Evolutionary conservation across 1,140 invertebrate genomes (phyloP).

Genomic region (Cydia pomonella): DNA sequence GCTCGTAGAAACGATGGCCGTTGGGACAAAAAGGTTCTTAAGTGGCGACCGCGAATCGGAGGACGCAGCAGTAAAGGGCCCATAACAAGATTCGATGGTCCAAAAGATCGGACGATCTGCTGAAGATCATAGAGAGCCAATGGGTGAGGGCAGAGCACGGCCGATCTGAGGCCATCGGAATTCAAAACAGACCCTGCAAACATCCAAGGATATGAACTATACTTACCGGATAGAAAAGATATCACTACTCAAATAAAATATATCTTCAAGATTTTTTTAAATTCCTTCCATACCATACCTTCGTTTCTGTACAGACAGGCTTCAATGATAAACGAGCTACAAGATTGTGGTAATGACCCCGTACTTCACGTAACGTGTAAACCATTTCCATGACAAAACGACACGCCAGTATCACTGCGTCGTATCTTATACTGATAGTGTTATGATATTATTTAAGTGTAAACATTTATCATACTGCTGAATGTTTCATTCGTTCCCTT

Average conservation of each 20-base stretch:
- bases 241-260: neutral
- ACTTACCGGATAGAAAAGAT: no score
- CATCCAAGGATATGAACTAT: no score
- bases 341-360: constrained; percentile 26
- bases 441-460: constrained; percentile 9
- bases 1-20: no score
- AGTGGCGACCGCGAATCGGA: no score
- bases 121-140: no score
- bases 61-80: no score
- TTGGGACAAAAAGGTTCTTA: no score
- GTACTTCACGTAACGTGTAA: constrained; percentile 25
- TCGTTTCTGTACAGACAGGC: neutral
- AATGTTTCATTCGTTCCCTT: neutral
- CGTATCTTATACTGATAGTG: constrained; percentile 22
- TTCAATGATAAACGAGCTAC: constrained; percentile 30
- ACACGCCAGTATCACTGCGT: neutral
- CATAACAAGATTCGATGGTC: no score
- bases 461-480: neutral
- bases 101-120: no score
- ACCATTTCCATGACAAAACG: constrained; percentile 30
- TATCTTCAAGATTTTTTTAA: neutral
- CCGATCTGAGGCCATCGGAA: no score
- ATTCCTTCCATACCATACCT: constrained; percentile 3
- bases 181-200: no score
- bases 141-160: no score